Percentiles rank a stretch among this genome's conserved stretches.
Evolutionary conservation across 2,888 invertebrate genomes (phyloP).

Genomic region (Drosophila sordidula): DNA sequence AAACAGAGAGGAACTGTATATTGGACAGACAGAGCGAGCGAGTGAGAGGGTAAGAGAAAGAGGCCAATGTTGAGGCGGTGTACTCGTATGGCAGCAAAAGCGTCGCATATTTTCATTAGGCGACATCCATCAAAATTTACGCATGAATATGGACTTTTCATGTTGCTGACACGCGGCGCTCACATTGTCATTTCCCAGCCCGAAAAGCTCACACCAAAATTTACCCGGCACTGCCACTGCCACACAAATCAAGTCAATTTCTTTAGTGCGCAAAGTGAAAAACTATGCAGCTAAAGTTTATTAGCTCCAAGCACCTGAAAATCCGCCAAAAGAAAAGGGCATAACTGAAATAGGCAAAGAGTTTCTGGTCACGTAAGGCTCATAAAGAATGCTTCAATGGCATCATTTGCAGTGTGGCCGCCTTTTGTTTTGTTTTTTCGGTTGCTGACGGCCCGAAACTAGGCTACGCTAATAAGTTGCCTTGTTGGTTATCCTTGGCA

Average conservation of each 20-base stretch:
- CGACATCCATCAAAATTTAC: slow-evolving; percentile 79
- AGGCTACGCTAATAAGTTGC: slow-evolving; percentile 72
- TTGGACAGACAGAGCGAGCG: not conserved
- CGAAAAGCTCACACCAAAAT: slow-evolving; percentile 8
- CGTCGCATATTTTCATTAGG: slow-evolving; percentile 72
- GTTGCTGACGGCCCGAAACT: slow-evolving; percentile 34
- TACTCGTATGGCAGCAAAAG: slow-evolving; percentile 21
- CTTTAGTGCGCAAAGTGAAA: slow-evolving; percentile 51
- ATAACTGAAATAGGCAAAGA: slow-evolving; percentile 63
- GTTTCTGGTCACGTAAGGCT: slow-evolving; percentile 76
- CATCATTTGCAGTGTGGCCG: slow-evolving; percentile 64
- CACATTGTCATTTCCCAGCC: slow-evolving; percentile 65
- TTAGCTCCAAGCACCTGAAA: slow-evolving; percentile 53
- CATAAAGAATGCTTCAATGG: slow-evolving; percentile 75
- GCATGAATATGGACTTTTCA: slow-evolving; percentile 83
- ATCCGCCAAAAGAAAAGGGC: slow-evolving; percentile 6
- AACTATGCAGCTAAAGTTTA: slow-evolving; percentile 53
- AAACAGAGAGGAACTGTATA: slow-evolving; percentile 35
- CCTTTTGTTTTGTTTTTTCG: slow-evolving; percentile 48
- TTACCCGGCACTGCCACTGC: not conserved
- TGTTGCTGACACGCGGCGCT: slow-evolving; percentile 58
- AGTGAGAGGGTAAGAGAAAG: not conserved
- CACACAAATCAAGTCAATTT: slow-evolving; percentile 43
- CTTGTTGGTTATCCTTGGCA: slow-evolving; percentile 44
- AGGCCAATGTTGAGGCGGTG: not conserved